Percentiles rank a stretch among this genome's conserved stretches.
phyloP scores from a whole-genome alignment of 2,113 vertebrate species.

The Eira barbara region DNA sequence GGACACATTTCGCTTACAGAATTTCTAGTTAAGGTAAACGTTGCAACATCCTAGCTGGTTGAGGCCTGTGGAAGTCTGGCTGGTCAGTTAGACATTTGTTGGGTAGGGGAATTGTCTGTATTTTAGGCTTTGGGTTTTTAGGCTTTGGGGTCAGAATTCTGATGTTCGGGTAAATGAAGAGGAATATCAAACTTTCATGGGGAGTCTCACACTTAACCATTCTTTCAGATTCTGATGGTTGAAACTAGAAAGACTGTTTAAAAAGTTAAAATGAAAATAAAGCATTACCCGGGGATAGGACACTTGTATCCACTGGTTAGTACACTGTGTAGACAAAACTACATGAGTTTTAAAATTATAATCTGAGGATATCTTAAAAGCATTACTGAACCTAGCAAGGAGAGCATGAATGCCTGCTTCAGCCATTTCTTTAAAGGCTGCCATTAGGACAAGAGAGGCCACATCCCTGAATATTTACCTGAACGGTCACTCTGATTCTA shows the following conservation, averaged over 20 bases:
- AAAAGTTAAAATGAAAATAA: neutral
- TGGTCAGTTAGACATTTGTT: neutral
- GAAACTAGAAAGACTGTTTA: neutral
- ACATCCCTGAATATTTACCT: neutral
- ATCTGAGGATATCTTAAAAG: neutral
- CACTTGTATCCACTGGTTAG: neutral
- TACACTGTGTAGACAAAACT: neutral
- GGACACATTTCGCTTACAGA: neutral
- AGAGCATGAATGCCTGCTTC: neutral
- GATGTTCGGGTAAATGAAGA: neutral
- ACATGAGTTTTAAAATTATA: neutral
- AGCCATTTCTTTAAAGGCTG: neutral
- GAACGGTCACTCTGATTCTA: neutral
- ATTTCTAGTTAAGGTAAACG: neutral
- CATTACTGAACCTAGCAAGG: neutral
- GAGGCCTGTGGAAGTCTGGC: neutral
- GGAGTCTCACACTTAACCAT: neutral
- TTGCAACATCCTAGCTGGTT: neutral
- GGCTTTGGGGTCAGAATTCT: neutral
- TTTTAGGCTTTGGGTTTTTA: neutral
- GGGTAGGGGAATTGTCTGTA: neutral
- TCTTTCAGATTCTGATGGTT: neutral
- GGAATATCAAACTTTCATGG: neutral
- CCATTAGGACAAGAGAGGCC: neutral
- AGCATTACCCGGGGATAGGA: neutral